Evolutionary conservation across 2,113 vertebrate genomes (phyloP).

Genomic region (Acrocephalus kingi): DNA sequence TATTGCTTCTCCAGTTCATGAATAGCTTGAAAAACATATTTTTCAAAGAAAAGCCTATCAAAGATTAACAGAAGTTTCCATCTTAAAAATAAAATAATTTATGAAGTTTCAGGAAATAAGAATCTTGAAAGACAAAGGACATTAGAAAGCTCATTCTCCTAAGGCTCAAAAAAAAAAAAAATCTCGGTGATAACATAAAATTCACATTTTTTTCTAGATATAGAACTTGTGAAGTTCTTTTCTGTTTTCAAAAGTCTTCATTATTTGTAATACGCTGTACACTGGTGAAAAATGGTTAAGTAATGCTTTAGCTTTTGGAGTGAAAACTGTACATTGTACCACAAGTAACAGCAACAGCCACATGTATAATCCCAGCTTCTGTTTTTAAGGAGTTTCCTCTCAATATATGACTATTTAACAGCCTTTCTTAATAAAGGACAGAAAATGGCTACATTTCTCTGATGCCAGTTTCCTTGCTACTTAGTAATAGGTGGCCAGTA

Average conservation of each 20-base stretch:
- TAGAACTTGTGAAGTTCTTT: neutral
- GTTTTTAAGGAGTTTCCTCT: neutral
- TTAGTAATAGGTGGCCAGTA: neutral
- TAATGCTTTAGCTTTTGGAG: neutral
- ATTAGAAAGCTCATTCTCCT: neutral
- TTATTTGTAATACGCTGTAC: neutral
- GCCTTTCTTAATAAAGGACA: neutral
- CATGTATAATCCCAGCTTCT: neutral
- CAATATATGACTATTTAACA: neutral
- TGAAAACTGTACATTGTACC: neutral
- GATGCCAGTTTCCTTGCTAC: neutral
- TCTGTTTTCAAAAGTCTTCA: neutral
- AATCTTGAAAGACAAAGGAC: neutral
- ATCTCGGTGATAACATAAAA: neutral
- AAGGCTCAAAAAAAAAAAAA: neutral
- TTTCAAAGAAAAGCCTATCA: neutral
- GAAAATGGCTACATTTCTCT: neutral
- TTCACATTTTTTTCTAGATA: neutral
- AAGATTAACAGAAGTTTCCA: neutral
- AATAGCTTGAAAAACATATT: neutral
- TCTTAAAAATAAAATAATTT: neutral
- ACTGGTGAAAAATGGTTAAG: neutral
- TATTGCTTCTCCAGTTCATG: neutral
- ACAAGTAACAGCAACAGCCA: neutral
- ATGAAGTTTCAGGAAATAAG: neutral